Percentiles rank a stretch among this genome's conserved stretches.
phyloP scores from a whole-genome alignment of 2,797 vertebrate genomes.

The Lateolabrax maculatus region DNA sequence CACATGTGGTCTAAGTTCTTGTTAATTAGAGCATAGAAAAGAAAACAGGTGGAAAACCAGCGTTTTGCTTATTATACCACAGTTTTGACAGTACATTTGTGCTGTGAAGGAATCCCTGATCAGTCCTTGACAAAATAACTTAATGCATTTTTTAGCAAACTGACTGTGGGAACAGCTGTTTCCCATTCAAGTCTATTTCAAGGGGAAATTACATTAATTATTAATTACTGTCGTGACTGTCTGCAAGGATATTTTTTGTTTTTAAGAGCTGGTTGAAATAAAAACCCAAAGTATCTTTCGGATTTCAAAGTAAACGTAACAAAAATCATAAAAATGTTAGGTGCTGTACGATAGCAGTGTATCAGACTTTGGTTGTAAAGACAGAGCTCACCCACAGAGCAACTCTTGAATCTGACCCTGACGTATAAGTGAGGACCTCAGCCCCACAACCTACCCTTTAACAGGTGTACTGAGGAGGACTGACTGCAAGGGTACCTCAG shows the following conservation, averaged over 20 bases:
- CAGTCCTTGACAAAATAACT: neutral
- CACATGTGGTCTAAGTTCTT: neutral
- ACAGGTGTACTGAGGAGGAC: neutral
- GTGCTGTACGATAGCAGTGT: neutral
- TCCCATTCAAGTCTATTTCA: neutral
- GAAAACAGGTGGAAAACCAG: neutral
- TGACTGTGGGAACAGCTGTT: constrained; percentile 11
- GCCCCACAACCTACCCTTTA: neutral
- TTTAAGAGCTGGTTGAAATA: neutral
- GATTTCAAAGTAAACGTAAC: neutral
- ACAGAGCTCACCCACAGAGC: neutral
- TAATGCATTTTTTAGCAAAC: neutral
- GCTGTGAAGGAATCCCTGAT: constrained; percentile 6
- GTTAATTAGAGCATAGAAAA: neutral
- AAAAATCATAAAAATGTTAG: neutral
- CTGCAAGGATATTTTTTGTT: neutral
- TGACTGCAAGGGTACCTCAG: neutral
- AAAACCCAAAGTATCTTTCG: neutral
- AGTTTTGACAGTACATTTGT: neutral
- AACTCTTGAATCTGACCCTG: neutral
- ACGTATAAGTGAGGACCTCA: neutral
- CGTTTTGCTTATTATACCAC: neutral
- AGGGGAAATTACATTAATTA: neutral
- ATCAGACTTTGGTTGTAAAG: neutral
- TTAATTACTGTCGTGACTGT: neutral